Evolutionary conservation across 2,888 invertebrate genomes (phyloP).

Genomic region (Drosophila percnosoma): DNA sequence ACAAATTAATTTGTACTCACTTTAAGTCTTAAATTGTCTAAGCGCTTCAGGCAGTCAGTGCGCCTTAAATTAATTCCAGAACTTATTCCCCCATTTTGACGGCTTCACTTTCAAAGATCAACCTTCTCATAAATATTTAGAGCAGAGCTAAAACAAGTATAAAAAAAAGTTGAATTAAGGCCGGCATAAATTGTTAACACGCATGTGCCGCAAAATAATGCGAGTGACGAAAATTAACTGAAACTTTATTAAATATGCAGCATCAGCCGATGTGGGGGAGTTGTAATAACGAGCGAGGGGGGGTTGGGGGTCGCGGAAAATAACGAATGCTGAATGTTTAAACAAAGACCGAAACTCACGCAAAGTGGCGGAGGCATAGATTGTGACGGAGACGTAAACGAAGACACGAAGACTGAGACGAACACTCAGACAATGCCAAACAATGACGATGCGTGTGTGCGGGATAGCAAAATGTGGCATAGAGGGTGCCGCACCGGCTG

Average conservation of each 20-base stretch:
- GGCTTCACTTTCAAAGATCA: conserved; percentile 42
- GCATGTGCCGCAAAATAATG: conserved; percentile 71
- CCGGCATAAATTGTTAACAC: conserved; percentile 68
- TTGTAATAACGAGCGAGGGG: neutral
- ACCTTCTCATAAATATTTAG: conserved; percentile 68
- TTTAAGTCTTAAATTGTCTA: neutral
- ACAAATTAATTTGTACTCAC: neutral
- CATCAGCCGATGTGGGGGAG: conserved; percentile 7
- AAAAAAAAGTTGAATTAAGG: conserved; percentile 42
- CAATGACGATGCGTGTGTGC: conserved; percentile 33
- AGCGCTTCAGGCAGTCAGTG: neutral
- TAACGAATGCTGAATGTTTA: conserved; percentile 72
- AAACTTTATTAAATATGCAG: conserved; percentile 76
- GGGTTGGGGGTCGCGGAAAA: conserved; percentile 7
- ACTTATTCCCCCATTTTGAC: conserved; percentile 28
- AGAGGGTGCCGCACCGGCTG: neutral
- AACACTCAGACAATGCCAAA: conserved; percentile 45
- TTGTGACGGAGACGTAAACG: conserved; percentile 8
- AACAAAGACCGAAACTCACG: conserved; percentile 42
- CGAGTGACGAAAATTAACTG: conserved; percentile 73
- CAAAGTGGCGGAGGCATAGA: neutral
- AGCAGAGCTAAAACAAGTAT: conserved; percentile 28
- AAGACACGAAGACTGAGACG: conserved; percentile 6
- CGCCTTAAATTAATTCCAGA: conserved; percentile 34
- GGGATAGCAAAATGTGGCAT: neutral